Evolutionary conservation across 2,113 vertebrate species (phyloP).

Genomic region (Chloropsis hardwickii): DNA sequence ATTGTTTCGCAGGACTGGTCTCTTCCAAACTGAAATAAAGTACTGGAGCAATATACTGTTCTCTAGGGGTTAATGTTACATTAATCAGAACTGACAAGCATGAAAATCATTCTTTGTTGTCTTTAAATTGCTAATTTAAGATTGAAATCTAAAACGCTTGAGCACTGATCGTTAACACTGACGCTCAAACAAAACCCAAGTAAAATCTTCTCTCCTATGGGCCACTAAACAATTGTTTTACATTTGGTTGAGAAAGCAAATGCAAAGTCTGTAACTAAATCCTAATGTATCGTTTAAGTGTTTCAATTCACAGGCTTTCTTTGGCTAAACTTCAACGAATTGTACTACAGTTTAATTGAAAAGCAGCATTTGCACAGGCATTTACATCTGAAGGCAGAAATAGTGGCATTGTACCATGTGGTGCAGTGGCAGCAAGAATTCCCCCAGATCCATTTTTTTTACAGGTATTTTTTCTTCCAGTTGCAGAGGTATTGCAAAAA

Average conservation of each 20-base stretch:
- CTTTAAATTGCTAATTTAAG: conserved; percentile 70
- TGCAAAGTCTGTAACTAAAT: conserved; percentile 63
- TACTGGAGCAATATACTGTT: conserved; percentile 23
- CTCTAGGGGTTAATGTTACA: conserved; percentile 52
- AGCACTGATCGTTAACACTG: conserved; percentile 53
- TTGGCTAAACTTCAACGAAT: conserved; percentile 61
- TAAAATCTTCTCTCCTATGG: conserved; percentile 42
- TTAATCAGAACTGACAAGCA: conserved; percentile 69
- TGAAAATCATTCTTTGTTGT: conserved; percentile 66
- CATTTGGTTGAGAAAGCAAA: conserved; percentile 65
- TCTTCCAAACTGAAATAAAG: conserved; percentile 38
- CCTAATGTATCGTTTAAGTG: conserved; percentile 40
- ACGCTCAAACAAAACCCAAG: conserved; percentile 44
- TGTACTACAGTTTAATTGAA: conserved; percentile 53
- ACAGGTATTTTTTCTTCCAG: neutral
- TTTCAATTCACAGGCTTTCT: conserved; percentile 35
- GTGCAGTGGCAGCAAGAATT: neutral
- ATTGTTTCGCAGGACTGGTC: conserved; percentile 12
- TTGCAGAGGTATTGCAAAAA: neutral
- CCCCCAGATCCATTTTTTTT: neutral
- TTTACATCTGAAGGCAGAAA: conserved; percentile 55
- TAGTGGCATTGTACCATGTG: neutral
- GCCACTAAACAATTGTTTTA: conserved; percentile 37
- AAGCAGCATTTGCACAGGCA: conserved; percentile 23
- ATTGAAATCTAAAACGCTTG: conserved; percentile 68